These are phyloP conservation scores for Pedionomus torquatus DNA, from an alignment of 2,113 vertebrate genomes.

Conservation along the genomic window DNA sequence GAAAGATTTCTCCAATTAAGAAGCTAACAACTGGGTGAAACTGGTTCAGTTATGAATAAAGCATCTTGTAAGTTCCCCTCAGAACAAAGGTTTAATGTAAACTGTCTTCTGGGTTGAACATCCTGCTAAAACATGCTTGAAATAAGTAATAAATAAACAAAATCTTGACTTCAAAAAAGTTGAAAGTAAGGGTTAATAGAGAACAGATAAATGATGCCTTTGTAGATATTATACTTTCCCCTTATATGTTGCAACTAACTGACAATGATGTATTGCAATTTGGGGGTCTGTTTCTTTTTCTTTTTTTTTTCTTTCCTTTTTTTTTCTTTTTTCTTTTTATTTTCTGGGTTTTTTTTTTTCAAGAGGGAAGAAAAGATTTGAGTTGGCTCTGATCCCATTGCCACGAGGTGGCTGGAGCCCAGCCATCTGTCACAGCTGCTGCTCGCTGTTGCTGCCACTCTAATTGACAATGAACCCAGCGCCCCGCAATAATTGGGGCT, in stretches of 20 bases:
- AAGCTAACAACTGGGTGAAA: constrained; percentile 35
- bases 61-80: constrained; percentile 6
- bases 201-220: constrained; percentile 48
- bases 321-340: neutral
- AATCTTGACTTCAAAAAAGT: constrained; percentile 51
- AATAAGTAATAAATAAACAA: constrained; percentile 64
- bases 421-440: constrained; percentile 96
- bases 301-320: neutral
- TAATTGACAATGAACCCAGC: constrained; percentile 93
- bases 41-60: constrained; percentile 21
- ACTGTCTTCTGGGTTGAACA: constrained; percentile 5
- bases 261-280: constrained; percentile 32
- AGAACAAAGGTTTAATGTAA: constrained; percentile 33
- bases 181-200: constrained; percentile 21
- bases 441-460: constrained; percentile 85
- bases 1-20: constrained; percentile 23
- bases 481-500: constrained; percentile 89
- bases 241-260: constrained; percentile 43
- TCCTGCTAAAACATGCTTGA: constrained; percentile 33
- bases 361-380: constrained; percentile 75
- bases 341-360: neutral
- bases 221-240: constrained; percentile 29
- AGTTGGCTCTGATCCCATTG: constrained; percentile 85
- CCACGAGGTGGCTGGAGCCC: constrained; percentile 85
- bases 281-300: neutral